phyloP scores from a whole-genome alignment of 2,888 invertebrate genomes.

The Alviniconcha strummeri region DNA sequence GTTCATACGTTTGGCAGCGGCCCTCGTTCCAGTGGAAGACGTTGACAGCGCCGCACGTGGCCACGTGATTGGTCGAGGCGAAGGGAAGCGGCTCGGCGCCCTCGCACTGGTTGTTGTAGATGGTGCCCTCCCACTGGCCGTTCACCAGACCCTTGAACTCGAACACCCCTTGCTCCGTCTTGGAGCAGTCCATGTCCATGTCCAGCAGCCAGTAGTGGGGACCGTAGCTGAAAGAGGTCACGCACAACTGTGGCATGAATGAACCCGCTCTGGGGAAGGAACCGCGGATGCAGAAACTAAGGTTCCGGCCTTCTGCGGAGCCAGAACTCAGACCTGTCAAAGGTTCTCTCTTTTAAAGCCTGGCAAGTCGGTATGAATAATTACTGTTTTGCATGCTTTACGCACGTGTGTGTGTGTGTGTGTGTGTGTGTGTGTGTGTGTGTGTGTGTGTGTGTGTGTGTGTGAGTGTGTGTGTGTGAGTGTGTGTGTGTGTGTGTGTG shows the following conservation, averaged over 20 bases:
- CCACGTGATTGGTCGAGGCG: conserved; percentile 70
- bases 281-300: too few relatives aligned
- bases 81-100: conserved; percentile 45
- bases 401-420: too few relatives aligned
- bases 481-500: too few relatives aligned
- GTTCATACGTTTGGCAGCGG: conserved; percentile 49
- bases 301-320: neutral
- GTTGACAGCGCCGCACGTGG: conserved; percentile 72
- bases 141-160: conserved; percentile 70
- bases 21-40: conserved; percentile 66
- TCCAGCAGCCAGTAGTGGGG: conserved; percentile 73
- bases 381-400: too few relatives aligned
- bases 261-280: too few relatives aligned
- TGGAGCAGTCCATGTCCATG: conserved; percentile 72
- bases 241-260: too few relatives aligned
- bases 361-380: neutral
- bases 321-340: neutral
- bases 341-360: neutral
- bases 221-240: conserved; percentile 62
- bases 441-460: too few relatives aligned
- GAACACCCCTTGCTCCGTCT: conserved; percentile 73
- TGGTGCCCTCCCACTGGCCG: conserved; percentile 69
- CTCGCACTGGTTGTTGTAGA: conserved; percentile 56
- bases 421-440: too few relatives aligned
- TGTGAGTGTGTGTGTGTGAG: too few relatives aligned